Percentiles rank a stretch among this genome's conserved stretches.
Conservation (phyloP, 2,797 vertebrate genomes). For the Podargus strigoides region DNA sequence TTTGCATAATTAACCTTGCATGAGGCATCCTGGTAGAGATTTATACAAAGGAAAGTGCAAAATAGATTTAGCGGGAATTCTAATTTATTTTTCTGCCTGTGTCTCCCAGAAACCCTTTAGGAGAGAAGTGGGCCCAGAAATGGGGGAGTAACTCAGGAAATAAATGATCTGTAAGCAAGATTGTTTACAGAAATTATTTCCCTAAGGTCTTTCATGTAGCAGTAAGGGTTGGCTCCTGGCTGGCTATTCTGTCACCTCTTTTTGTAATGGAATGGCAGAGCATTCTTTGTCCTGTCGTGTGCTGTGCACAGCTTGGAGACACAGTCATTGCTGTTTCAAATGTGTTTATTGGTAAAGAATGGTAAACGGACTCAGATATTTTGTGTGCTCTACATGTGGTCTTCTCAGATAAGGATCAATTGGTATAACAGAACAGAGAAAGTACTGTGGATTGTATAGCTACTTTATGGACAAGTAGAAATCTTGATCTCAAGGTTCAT, state of each 20-base stretch:
- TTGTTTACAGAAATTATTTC: conserved; percentile 16
- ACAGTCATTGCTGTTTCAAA: not conserved
- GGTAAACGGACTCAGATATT: not conserved
- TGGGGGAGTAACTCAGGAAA: not conserved
- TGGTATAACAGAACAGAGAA: not conserved
- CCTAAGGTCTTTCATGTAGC: not conserved
- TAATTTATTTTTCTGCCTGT: not conserved
- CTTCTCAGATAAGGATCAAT: not conserved
- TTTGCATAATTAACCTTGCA: conserved; percentile 1
- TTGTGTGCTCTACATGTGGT: not conserved
- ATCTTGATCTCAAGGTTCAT: not conserved
- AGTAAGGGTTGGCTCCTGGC: not conserved
- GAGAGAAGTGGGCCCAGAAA: not conserved
- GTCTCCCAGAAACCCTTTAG: not conserved
- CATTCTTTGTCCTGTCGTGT: not conserved
- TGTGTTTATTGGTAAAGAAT: not conserved
- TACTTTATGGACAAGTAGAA: not conserved
- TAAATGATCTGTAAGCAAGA: not conserved
- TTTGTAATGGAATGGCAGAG: not conserved
- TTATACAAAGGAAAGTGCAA: not conserved
- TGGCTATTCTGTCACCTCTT: not conserved
- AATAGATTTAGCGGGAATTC: not conserved
- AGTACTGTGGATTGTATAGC: not conserved
- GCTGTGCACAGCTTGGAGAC: not conserved
- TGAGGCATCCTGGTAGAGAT: not conserved